phyloP scores from a whole-genome alignment of 92 coral and sea anemone species.

The Bergia puertoricense region DNA sequence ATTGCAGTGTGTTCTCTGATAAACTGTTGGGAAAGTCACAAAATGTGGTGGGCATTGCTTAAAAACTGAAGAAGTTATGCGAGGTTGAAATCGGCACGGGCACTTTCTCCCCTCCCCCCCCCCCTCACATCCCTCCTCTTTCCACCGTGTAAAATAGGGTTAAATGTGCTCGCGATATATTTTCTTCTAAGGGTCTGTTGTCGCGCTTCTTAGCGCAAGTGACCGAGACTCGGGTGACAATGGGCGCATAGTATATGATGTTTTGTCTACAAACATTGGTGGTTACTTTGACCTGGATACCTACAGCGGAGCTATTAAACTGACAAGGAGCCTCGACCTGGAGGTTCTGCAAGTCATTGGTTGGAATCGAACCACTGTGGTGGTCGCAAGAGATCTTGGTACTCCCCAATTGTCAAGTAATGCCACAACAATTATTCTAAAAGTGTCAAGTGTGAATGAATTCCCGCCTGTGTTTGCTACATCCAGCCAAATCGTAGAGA shows the following conservation, averaged over 20 bases:
- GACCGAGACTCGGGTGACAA: constrained; percentile 77
- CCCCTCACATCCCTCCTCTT: too few relatives aligned
- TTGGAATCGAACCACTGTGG: constrained; percentile 66
- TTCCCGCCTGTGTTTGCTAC: constrained; percentile 60
- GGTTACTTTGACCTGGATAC: constrained; percentile 60
- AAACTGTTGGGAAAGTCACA: too few relatives aligned
- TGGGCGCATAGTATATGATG: constrained; percentile 65
- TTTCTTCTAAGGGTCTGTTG: constrained; percentile 45
- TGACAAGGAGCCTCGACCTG: constrained; percentile 71
- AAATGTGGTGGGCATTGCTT: too few relatives aligned
- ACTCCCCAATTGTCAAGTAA: constrained; percentile 59
- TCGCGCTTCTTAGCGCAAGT: constrained; percentile 61
- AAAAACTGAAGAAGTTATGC: too few relatives aligned
- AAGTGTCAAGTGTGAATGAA: constrained; percentile 61
- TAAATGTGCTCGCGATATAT: background rate
- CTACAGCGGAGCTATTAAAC: constrained; percentile 55
- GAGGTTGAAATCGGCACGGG: too few relatives aligned
- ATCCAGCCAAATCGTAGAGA: constrained; percentile 35
- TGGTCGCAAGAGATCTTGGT: constrained; percentile 73
- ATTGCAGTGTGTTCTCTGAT: too few relatives aligned
- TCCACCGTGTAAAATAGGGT: too few relatives aligned
- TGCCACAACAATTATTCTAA: constrained; percentile 46
- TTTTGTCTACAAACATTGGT: constrained; percentile 62
- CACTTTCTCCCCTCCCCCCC: too few relatives aligned
- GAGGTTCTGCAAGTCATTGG: constrained; percentile 48